phyloP scores from a whole-genome alignment of 2,113 vertebrate genomes.

The Neotoma lepida region DNA sequence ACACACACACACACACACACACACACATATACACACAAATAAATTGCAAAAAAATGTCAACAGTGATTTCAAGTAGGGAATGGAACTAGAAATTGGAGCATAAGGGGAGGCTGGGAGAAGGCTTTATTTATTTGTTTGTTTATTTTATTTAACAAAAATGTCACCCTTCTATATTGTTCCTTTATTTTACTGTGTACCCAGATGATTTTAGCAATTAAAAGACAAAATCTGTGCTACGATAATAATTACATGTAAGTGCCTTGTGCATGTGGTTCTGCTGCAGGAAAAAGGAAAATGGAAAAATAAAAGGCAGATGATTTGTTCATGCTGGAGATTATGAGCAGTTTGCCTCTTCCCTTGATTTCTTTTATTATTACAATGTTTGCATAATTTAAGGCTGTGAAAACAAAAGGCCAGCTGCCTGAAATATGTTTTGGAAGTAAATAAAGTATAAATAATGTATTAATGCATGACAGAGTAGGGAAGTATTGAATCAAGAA shows the following conservation, averaged over 20 bases:
- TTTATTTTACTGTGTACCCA: neutral
- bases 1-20: neutral
- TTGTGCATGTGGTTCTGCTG: neutral
- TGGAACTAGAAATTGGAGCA: neutral
- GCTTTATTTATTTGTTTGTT: neutral
- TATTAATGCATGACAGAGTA: constrained; percentile 32
- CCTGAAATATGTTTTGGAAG: constrained; percentile 45
- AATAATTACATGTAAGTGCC: neutral
- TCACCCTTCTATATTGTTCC: neutral
- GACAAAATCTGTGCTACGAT: neutral
- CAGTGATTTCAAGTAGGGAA: neutral
- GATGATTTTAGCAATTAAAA: constrained; percentile 30
- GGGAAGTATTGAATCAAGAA: constrained; percentile 48
- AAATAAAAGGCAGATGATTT: constrained; percentile 1
- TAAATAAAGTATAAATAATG: constrained; percentile 69
- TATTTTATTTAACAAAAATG: neutral
- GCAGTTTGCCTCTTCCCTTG: constrained; percentile 5
- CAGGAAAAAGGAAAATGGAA: neutral
- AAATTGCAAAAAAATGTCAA: neutral
- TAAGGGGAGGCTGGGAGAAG: neutral
- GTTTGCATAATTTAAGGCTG: constrained; percentile 53
- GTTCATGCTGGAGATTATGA: neutral
- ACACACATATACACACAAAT: neutral
- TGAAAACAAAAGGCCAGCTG: constrained; percentile 61
- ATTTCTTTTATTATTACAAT: constrained; percentile 53